Conservation (phyloP, 2,113 vertebrate species). For the Petroica traversi region DNA sequence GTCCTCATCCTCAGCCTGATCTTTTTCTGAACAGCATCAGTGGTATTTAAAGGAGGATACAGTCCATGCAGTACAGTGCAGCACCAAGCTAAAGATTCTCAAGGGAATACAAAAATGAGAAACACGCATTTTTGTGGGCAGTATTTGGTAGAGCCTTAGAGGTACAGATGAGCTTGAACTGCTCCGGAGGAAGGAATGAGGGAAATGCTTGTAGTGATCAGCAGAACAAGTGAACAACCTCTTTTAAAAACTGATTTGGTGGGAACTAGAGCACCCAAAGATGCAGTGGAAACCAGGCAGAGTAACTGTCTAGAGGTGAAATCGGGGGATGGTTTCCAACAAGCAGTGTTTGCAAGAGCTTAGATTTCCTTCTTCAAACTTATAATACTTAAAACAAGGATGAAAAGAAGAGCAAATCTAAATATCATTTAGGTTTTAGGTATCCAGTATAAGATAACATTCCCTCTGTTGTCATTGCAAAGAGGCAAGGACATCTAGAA, state of each 20-base stretch:
- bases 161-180: background rate
- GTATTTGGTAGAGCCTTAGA: background rate
- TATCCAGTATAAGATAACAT: background rate
- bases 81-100: background rate
- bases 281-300: background rate
- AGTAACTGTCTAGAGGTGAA: background rate
- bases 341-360: background rate
- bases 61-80: background rate
- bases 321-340: background rate
- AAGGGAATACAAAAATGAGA: background rate
- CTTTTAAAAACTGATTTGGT: background rate
- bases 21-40: background rate
- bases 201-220: background rate
- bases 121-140: background rate
- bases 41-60: background rate
- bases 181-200: background rate
- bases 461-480: background rate
- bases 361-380: background rate
- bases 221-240: background rate
- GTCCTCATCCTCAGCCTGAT: background rate
- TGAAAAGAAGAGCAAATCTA: background rate
- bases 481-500: background rate
- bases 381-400: background rate
- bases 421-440: background rate
- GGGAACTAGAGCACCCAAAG: background rate